phyloP scores from a whole-genome alignment of 2,797 vertebrate species.

The Scleropages formosus region DNA sequence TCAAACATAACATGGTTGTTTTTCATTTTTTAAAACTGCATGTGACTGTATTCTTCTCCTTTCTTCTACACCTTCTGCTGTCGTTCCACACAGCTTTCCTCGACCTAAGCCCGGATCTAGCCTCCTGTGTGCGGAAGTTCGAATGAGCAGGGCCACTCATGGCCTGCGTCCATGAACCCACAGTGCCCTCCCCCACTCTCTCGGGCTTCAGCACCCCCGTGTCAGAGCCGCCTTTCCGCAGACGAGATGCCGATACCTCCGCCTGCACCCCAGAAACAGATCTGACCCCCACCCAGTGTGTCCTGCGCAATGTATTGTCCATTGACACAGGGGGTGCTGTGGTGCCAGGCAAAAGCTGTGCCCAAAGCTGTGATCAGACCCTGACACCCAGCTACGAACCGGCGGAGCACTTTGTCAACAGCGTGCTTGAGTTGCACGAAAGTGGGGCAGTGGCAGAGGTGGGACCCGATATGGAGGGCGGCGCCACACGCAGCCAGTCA shows the following conservation, averaged over 20 bases:
- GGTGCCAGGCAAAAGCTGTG: constrained; percentile 36
- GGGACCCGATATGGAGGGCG: constrained; percentile 55
- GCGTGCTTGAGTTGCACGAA: constrained; percentile 80
- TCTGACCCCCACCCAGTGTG: constrained; percentile 90
- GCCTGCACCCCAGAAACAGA: constrained; percentile 90
- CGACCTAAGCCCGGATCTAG: constrained; percentile 10
- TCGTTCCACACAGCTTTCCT: constrained; percentile 10
- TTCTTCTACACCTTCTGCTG: constrained; percentile 25
- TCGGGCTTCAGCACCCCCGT: constrained; percentile 81
- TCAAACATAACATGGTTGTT: too few relatives aligned
- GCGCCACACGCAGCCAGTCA: constrained; percentile 62
- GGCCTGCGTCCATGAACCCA: constrained; percentile 87
- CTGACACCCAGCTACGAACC: constrained; percentile 76
- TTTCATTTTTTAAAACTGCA: too few relatives aligned
- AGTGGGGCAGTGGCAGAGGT: constrained; percentile 59
- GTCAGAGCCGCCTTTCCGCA: constrained; percentile 78
- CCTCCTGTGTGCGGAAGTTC: constrained; percentile 33
- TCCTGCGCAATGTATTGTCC: constrained; percentile 85
- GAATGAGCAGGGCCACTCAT: constrained; percentile 66
- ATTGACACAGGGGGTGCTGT: constrained; percentile 71
- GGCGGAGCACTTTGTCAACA: constrained; percentile 80
- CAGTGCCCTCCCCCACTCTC: constrained; percentile 85
- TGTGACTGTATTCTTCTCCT: not conserved
- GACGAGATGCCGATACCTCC: constrained; percentile 79
- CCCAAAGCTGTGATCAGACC: constrained; percentile 59